Conservation (phyloP, 2,113 vertebrate genomes). For the Otis tarda region DNA sequence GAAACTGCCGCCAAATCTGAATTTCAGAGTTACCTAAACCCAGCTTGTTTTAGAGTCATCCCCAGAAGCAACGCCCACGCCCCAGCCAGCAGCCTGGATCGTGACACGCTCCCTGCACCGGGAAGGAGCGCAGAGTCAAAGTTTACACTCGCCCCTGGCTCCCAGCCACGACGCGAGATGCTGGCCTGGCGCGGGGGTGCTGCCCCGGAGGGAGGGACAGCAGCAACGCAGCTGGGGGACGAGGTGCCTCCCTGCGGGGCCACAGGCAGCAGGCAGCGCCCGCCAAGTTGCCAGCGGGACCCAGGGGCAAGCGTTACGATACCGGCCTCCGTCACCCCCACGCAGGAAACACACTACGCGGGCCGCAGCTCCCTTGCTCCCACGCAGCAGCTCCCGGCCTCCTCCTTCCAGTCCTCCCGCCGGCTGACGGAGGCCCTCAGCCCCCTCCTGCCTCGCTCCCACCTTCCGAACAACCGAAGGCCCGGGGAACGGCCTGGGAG, state of each 20-base stretch:
- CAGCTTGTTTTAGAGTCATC: background rate
- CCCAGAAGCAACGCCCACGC: background rate
- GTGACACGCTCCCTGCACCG: background rate
- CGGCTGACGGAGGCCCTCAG: too few species aligned
- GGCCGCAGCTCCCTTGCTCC: background rate
- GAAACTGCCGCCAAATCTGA: background rate
- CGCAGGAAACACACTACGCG: rapidly evolving
- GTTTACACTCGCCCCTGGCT: background rate
- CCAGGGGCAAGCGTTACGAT: rapidly evolving
- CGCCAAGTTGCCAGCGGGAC: background rate
- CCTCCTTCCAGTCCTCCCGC: background rate
- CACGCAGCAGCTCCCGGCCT: background rate
- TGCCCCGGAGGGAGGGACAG: background rate
- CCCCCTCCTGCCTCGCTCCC: too few species aligned
- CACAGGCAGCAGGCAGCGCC: background rate
- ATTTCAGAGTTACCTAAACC: background rate
- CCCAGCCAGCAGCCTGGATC: background rate
- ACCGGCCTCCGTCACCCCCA: background rate
- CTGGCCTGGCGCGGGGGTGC: background rate
- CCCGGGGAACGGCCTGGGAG: background rate
- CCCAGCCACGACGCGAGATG: background rate
- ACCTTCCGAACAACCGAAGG: background rate
- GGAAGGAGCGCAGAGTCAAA: background rate
- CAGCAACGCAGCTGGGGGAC: too few species aligned
- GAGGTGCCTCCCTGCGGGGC: rapidly evolving